These are phyloP conservation scores for Helobdella robusta DNA, from an alignment of 2,888 invertebrate species.

Conservation along the genomic window DNA sequence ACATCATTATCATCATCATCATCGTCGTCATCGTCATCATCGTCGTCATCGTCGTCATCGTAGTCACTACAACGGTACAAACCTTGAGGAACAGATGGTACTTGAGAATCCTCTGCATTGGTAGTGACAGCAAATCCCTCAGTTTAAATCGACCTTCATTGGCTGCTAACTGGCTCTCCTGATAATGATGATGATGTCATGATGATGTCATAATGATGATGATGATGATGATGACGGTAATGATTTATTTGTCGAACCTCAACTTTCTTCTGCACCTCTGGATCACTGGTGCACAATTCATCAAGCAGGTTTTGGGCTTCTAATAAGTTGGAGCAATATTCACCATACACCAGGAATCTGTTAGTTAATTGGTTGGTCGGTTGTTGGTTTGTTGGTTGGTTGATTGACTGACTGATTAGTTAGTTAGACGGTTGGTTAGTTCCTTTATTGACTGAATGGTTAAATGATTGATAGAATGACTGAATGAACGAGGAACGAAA, in stretches of 20 bases:
- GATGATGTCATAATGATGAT: background rate
- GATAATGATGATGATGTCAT: slow-evolving; percentile 29
- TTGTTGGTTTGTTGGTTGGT: too few species aligned
- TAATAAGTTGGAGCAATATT: slow-evolving; percentile 87
- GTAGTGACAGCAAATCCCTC: slow-evolving; percentile 87
- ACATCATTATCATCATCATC: slow-evolving; percentile 8
- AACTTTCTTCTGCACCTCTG: slow-evolving; percentile 34
- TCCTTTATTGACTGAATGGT: too few species aligned
- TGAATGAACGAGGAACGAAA: too few species aligned
- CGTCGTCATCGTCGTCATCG: background rate
- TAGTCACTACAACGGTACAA: background rate
- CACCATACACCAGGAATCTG: slow-evolving; percentile 87
- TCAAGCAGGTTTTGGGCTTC: slow-evolving; percentile 76
- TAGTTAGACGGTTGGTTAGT: too few species aligned
- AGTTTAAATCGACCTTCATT: slow-evolving; percentile 89
- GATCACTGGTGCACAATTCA: slow-evolving; percentile 33
- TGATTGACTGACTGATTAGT: too few species aligned
- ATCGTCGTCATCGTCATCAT: slow-evolving; percentile 4
- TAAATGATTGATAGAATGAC: too few species aligned
- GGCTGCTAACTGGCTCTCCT: slow-evolving; percentile 85
- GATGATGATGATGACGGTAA: too few species aligned
- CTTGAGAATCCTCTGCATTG: slow-evolving; percentile 94
- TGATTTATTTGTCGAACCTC: slow-evolving; percentile 40
- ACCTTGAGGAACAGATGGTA: slow-evolving; percentile 85
- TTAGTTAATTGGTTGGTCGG: too few species aligned